phyloP scores from a whole-genome alignment of 30 jellyfish, hydroid and myxozoan species.

The Pelagia noctiluca region DNA sequence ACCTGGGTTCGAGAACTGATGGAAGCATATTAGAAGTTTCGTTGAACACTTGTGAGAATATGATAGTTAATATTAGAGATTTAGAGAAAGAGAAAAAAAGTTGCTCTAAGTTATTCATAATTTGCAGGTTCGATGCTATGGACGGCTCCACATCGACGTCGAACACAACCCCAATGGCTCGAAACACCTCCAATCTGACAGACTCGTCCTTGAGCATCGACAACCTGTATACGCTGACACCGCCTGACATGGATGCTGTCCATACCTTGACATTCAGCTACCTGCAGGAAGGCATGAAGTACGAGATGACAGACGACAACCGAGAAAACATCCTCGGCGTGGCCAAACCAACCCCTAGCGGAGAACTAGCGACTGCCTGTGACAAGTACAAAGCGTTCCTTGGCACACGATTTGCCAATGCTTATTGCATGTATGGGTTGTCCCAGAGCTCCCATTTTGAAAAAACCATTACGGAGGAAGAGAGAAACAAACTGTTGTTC shows the following conservation, averaged over 20 bases:
- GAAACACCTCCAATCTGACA: constrained; percentile 22
- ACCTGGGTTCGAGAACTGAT: no score
- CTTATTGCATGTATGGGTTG: constrained; percentile 54
- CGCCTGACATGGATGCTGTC: constrained; percentile 53
- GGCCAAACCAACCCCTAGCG: constrained; percentile 36
- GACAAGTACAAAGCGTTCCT: constrained; percentile 44
- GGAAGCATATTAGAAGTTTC: no score
- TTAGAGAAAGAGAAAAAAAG: no score
- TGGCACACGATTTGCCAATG: constrained; percentile 45
- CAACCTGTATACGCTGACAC: constrained; percentile 54
- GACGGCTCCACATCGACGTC: constrained; percentile 11
- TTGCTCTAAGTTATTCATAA: neutral
- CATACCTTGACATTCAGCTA: constrained; percentile 58
- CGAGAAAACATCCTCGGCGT: constrained; percentile 60
- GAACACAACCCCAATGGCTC: constrained; percentile 45
- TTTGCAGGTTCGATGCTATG: constrained; percentile 40
- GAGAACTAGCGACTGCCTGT: constrained; percentile 56
- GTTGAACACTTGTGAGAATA: no score
- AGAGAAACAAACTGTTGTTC: constrained; percentile 50
- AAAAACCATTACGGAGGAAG: constrained; percentile 55
- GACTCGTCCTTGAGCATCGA: constrained; percentile 30
- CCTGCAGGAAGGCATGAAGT: constrained; percentile 69
- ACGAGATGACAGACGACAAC: constrained; percentile 34
- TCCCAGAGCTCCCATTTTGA: constrained; percentile 45
- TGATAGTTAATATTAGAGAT: no score